Base-by-base conservation (phyloP, 2,797 vertebrate genomes). In the Peromyscus attwateri region DNA sequence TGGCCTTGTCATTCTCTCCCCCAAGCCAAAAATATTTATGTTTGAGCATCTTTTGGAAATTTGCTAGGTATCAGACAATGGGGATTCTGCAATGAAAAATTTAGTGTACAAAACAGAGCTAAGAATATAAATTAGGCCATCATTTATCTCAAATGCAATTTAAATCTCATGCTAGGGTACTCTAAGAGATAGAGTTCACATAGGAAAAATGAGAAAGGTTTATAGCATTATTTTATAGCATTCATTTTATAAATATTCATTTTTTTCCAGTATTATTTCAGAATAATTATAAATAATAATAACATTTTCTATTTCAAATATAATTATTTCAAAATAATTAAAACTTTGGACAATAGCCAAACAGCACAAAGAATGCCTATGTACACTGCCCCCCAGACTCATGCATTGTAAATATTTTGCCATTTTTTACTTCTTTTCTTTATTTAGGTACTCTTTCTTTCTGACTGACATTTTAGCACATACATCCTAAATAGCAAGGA, bases 271-370 rank as follows among this genome's bases (percentile, higher is more conserved):
- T 71, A 31, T 80, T 87, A 29, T 73, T 97, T 92, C 5, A 75
- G 84, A 95, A 77, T 71, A 66, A 81, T 57, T 34, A 85, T 68
- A 64, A 46, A 29, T 49, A 68, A 68, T 49, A 46, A 49, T 66
- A 46, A 21, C 40, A 46, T 84, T 68, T 68, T 49, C 12, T 31
- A 68, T 68, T 85, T 85, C 10, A 68, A 66, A 46, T 84, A 43
- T 21, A 66, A 21, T 91, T 89, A 27, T 89, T 95, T 92, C 0
- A 66, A 91, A 92, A 87, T 77, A 79, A 81, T 40, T 89, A 34
- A 66, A 88, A 75, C n/a, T 11, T 57, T 60, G 8, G n/a, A 93
- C 90, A 4, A 0, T 80, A 70, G 9, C 19, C 37, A 75, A n/a
- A 49, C 55, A 57, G 43, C 46, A 71, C 2, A 76, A 29, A 40